Percentiles rank a stretch among this genome's conserved stretches.
Conservation (phyloP, 2,113 vertebrate species). For the Syngnathus scovelli region DNA sequence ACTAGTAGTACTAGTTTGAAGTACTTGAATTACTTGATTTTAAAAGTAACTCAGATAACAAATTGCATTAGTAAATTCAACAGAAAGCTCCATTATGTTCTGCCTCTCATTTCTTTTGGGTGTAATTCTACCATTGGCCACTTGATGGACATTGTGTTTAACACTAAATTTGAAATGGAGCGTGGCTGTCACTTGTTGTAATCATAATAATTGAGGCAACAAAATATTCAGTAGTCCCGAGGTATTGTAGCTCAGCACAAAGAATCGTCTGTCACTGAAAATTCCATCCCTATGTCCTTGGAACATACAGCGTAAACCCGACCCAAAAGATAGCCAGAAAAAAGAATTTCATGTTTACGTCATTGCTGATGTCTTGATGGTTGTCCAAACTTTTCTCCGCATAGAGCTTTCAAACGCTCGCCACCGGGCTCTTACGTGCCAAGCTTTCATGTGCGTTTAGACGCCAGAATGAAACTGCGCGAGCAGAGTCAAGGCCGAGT, state of each 20-base stretch:
- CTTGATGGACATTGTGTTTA: too few relatives aligned
- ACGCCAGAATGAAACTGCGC: conserved; percentile 6
- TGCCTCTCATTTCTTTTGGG: too few relatives aligned
- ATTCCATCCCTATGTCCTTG: background rate
- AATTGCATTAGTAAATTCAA: too few relatives aligned
- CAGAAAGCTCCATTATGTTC: too few relatives aligned
- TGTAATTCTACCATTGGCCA: too few relatives aligned
- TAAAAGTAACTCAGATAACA: too few relatives aligned
- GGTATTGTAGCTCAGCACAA: background rate
- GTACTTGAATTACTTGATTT: too few relatives aligned
- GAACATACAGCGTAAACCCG: background rate
- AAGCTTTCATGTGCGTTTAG: conserved; percentile 35
- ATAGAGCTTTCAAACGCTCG: conserved; percentile 15
- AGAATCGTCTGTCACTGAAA: background rate
- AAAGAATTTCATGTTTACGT: conserved; percentile 40
- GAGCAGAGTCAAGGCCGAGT: conserved; percentile 26
- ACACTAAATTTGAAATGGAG: too few relatives aligned
- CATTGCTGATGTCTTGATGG: conserved; percentile 34
- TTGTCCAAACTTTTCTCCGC: conserved; percentile 43
- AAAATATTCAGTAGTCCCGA: background rate
- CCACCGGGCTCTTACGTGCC: conserved; percentile 27
- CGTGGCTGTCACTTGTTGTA: background rate
- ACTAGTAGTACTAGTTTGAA: too few relatives aligned
- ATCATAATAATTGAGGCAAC: background rate
- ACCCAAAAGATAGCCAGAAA: conserved; percentile 8